Evolutionary conservation across 2,797 vertebrate species (phyloP), one percentile per base, ranked within the genome.

Genomic region (Chelonia mydas): DNA sequence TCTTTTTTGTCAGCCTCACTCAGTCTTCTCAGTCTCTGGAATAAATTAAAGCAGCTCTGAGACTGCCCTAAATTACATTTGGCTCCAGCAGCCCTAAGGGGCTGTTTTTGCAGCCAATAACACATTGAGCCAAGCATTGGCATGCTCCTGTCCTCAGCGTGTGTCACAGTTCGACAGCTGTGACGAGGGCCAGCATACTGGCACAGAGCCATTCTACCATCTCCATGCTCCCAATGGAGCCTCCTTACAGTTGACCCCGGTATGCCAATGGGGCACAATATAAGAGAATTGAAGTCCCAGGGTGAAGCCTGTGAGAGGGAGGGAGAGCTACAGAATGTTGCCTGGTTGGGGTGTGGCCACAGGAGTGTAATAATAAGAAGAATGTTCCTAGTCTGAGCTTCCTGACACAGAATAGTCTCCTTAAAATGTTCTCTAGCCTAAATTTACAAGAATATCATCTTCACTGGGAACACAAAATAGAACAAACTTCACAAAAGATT

Each of bases 301-400:
- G 5, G 11, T 76, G 41, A 45, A 72, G 11, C 25, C 41, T 76
- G 72, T 47, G 37, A 33, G 33, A 21, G 54, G 78, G 47, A 10
- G 41, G 2, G 12, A 88, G 41, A 50, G 3, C 50, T 91, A 41
- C 7, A 11, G 37, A 33, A 37, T 0, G 3, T 55, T 78, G 1
- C 72, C 83, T 15, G 11, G 41, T 47, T 76, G 25, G 33, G 17
- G 8, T 65, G 72, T 87, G 76, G 11, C 11, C 61, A 57, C 88
- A 83, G 25, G n/a, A 81, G 78, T 5, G 89, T 80, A 47, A 19
- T 0, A 7, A 3, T 23, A 2, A 3, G 1, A 0, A 1, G 13
- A 37, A 19, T 72, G 76, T 53, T 81, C 1, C 28, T 87, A 78
- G 8, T 37, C 81, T 86, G 2, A 74, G 13, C 13, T 72, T 5